Percentiles rank a stretch among this genome's conserved stretches.
These are phyloP conservation scores for Bufo bufo DNA, from an alignment of 2,113 vertebrate species.

Conservation along the genomic window DNA sequence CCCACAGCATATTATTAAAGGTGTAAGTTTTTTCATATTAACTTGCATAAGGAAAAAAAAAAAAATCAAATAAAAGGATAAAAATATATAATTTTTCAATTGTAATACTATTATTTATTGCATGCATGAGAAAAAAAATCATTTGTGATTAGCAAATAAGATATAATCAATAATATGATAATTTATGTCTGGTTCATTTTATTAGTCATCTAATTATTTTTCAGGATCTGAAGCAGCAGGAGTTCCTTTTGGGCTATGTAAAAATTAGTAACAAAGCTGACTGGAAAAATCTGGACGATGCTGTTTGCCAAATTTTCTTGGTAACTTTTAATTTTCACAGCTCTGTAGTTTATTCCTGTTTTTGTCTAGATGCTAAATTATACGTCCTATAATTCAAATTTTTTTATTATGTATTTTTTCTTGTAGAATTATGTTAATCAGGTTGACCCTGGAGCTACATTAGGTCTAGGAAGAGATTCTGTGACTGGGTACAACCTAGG, in stretches of 20 bases:
- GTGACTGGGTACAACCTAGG: conserved; percentile 86
- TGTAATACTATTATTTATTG: not conserved
- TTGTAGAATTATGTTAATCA: conserved; percentile 86
- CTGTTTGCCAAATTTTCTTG: conserved; percentile 86
- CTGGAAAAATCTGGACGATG: conserved; percentile 88
- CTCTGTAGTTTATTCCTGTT: not conserved
- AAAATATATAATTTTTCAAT: too few species aligned
- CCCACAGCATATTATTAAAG: conserved; percentile 86
- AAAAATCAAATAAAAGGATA: too few species aligned
- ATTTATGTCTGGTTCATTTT: conserved; percentile 5
- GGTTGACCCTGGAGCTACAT: conserved; percentile 88
- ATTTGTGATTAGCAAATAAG: not conserved
- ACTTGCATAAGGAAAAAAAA: not conserved
- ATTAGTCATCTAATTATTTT: not conserved
- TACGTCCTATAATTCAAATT: not conserved
- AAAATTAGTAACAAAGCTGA: conserved; percentile 80
- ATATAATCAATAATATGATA: not conserved
- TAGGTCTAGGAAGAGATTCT: conserved; percentile 88
- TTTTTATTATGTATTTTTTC: not conserved
- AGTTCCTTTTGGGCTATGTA: conserved; percentile 87
- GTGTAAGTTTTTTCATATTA: conserved; percentile 73
- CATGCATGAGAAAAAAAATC: not conserved
- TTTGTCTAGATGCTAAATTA: not conserved
- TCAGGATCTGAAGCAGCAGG: conserved; percentile 88
- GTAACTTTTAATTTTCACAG: conserved; percentile 69